Evolutionary conservation across 2,888 invertebrate species (phyloP), one percentile per base, ranked within the genome.

Genomic region (Choristoneura rosaceana): DNA sequence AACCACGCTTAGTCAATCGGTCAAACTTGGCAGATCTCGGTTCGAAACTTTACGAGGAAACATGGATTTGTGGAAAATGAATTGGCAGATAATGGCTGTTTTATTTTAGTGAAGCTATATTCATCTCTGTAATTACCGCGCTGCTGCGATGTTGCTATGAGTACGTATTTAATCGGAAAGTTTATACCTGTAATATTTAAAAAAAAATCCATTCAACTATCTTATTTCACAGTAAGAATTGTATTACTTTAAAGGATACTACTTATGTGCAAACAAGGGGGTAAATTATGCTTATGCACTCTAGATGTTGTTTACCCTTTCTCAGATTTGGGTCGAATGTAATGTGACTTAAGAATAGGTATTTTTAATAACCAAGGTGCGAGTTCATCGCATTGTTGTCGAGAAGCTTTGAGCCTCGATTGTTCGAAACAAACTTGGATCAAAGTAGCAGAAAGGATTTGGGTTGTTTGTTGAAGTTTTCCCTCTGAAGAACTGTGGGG

Each of bases 31-130:
- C 47, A 64, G 64, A 50, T 64, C 25, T 14, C 7, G 33, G 45
- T 25, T 34, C n/a, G n/a, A 61, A 33, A 61, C 25, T 60, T 68
- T 68, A 41, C 58, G 25, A 58, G 10, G 43, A 61, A 69, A 50
- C 47, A 61, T 17, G 38, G 60, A 69, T 52, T 47, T 61, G 61
- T 69, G 38, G 65, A 47, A 59, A 69, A 61, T 47, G 61, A 61
- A 52, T 69, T 69, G 61, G 68, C 61, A 41, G 68, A 69, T 61
- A 69, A 61, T 61, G 41, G 41, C 17, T 14, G n/a, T 50, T 67
- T 45, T 69, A 69, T 69, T 69, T 69, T 38, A 17, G 61, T 69
- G 17, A 17, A 69, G 41, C 60, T 69, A 69, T 69, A 38, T 69
- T 61, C n/a, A 38, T 50, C 68, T 50, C 8, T 14, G 15, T 33